Base-by-base conservation (phyloP, 1,140 invertebrate genomes). In the Nephotettix cincticeps region DNA sequence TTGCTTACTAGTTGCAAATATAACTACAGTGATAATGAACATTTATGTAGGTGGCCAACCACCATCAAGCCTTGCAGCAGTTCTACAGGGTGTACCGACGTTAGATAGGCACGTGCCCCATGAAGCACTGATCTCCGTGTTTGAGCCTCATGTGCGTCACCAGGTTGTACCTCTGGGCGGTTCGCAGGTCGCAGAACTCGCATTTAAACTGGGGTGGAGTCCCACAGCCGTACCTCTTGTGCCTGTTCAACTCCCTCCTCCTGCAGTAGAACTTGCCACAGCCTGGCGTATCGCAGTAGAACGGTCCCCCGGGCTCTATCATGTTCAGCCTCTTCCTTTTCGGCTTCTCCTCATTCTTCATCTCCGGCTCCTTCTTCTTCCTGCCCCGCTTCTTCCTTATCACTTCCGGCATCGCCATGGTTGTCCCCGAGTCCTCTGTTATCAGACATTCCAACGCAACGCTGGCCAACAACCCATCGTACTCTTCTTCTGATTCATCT, bases 191-290 rank as follows among this genome's bases (percentile, higher is more conserved):
- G 74, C 86, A 87, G 51, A 83, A 77, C 0, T 80, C 81, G 75
- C 86, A 86, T 32, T 79, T 76, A 25, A 76, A 77, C 36, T 70
- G 51, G 14, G 72, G 72, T 23, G 69, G 40, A 17, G 88, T 85
- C 0, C 86, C 86, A 70, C 88, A 90, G 72, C 90, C 86, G 72
- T 87, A 86, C 43, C 83, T 83, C 70, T 86, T 80, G 75, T 90
- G 88, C 19, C 72, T 65, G 14, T 45, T 71, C 28, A 71, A 64
- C 23, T 75, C 75, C 13, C 73, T 73, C 63, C 72, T 67, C 64
- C 64, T n/a, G 13, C 23, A 27, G 64, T 67, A 67, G 14, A 67
- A 40, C 36, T 67, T 67, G 3, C 23, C 32, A 25, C 64, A 67
- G 6, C 64, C 64, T 1, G 64, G 64, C 2, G 9, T 43, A 21